A percentile compares a stretch with the other conserved stretches of the same genome.
phyloP scores from a whole-genome alignment of 2,888 invertebrate genomes.

The Papilio protenor region DNA sequence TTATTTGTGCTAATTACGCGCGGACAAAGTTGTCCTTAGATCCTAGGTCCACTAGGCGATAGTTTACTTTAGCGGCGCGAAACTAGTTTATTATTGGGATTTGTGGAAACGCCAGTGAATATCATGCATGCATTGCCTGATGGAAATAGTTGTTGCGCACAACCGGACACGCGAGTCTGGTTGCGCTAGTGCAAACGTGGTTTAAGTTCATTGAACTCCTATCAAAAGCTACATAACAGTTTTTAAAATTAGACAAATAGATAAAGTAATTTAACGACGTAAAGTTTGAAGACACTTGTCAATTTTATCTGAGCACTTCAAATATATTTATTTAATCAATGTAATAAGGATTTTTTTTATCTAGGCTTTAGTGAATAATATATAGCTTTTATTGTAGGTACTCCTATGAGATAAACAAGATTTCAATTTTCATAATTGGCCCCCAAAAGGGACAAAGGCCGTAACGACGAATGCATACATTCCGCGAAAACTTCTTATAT shows the following conservation, averaged over 20 bases:
- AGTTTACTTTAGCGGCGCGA: background rate
- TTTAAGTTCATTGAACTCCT: background rate
- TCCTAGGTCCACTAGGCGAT: background rate
- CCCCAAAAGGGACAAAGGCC: too few relatives aligned
- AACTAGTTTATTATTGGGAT: background rate
- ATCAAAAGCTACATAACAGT: background rate
- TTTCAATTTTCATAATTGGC: too few relatives aligned
- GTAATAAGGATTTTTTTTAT: background rate
- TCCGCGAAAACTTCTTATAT: background rate
- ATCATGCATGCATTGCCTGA: background rate
- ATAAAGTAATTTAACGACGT: conserved; percentile 13
- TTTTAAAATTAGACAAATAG: background rate
- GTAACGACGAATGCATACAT: background rate
- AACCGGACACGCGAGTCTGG: background rate
- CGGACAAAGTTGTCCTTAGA: too few relatives aligned
- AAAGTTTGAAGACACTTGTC: background rate
- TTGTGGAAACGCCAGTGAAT: background rate
- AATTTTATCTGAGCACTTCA: background rate
- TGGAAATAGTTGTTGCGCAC: background rate
- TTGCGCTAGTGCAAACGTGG: background rate
- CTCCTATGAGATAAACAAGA: too few relatives aligned
- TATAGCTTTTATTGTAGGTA: too few relatives aligned
- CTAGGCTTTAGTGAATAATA: background rate
- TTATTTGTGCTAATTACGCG: too few relatives aligned
- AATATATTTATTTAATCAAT: background rate